These are phyloP conservation scores for Elmis aenea DNA, from an alignment of 2,888 invertebrate genomes.

Conservation along the genomic window DNA sequence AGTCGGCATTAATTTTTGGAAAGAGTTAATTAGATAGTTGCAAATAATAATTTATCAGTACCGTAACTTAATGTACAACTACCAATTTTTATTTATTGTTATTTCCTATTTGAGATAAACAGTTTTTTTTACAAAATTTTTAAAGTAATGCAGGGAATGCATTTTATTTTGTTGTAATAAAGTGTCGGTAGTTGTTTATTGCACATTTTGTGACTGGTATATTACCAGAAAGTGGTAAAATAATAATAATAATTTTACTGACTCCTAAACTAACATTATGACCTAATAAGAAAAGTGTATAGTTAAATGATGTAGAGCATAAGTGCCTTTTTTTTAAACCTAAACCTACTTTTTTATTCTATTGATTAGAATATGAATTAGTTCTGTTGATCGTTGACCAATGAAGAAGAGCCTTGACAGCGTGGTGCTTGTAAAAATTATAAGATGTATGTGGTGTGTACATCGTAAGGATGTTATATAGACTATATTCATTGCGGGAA, in stretches of 20 bases:
- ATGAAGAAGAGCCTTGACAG: conserved; percentile 24
- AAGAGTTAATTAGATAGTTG: conserved; percentile 29
- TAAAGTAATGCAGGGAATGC: too few species aligned
- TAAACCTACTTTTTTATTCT: conserved; percentile 22
- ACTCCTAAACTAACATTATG: too few species aligned
- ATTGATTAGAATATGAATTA: conserved; percentile 21
- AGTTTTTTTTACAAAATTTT: too few species aligned
- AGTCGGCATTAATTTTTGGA: conserved; percentile 38
- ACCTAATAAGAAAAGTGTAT: conserved; percentile 3
- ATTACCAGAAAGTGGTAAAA: too few species aligned
- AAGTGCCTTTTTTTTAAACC: conserved; percentile 40
- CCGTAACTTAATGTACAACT: too few species aligned
- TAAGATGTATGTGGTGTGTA: conserved; percentile 12
- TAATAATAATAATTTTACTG: too few species aligned
- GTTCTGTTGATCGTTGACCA: conserved; percentile 19
- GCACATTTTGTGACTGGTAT: conserved; percentile 14
- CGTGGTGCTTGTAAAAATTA: conserved; percentile 25
- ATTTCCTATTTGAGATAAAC: too few species aligned
- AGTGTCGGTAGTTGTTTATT: too few species aligned
- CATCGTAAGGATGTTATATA: too few species aligned
- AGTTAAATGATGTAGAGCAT: conserved; percentile 29
- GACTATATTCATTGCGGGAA: conserved; percentile 23
- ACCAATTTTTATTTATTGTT: too few species aligned
- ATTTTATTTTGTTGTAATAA: too few species aligned
- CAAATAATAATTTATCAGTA: conserved; percentile 23